Percentiles rank a stretch among this genome's conserved stretches.
phyloP scores from a whole-genome alignment of 2,797 vertebrate genomes.

The Galagoides demidoff region DNA sequence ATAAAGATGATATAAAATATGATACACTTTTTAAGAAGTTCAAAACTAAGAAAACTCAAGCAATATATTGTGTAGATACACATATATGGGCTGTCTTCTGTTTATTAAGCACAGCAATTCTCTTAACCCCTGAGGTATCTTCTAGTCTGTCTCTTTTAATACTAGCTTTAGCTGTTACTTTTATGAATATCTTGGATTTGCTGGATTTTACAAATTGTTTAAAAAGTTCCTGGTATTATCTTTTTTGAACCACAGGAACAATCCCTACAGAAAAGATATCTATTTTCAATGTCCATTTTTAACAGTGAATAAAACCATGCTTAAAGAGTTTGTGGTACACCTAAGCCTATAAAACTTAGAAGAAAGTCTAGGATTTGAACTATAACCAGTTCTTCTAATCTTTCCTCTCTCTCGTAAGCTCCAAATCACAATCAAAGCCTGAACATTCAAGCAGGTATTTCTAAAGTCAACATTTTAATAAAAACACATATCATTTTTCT shows the following conservation, averaged over 20 bases:
- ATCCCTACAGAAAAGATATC: background rate
- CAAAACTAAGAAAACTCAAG: background rate
- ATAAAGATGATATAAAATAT: background rate
- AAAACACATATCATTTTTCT: background rate
- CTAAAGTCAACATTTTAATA: background rate
- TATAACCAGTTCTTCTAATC: background rate
- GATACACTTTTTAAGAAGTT: background rate
- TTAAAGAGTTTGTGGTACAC: background rate
- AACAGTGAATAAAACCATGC: background rate
- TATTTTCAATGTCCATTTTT: background rate
- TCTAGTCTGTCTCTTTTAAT: background rate
- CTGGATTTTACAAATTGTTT: background rate
- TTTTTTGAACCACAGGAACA: background rate
- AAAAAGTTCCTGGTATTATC: background rate
- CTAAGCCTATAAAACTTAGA: background rate
- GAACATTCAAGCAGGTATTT: background rate
- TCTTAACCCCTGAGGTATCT: background rate
- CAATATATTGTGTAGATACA: background rate
- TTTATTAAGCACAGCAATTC: background rate
- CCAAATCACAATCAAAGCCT: background rate
- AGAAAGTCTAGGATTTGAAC: background rate
- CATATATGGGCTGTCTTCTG: background rate
- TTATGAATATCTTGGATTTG: background rate
- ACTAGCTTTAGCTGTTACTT: background rate
- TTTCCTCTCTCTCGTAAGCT: background rate